Evolutionary conservation across 35 echinoderm and acorn worm species (phyloP), one percentile per base, ranked within the genome.

Genomic region (Apostichopus californicus): DNA sequence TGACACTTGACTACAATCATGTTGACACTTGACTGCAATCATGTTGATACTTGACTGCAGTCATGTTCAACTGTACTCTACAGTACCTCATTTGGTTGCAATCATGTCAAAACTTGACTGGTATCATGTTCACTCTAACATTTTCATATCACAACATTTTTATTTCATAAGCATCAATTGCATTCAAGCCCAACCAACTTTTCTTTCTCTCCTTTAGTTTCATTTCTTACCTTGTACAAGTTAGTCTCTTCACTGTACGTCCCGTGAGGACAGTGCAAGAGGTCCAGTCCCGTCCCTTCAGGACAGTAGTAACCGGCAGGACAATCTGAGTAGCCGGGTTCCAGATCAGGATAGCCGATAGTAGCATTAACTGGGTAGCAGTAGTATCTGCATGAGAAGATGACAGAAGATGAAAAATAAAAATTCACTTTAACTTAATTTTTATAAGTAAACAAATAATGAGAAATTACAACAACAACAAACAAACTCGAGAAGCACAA

Each of bases 311-410:
- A 98, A 7, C 97, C 97, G 15, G 79, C 82, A 3, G 97, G 97
- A 68, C 97, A 98, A 84, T 98, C 97, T 5, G 86, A 95, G 78
- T 96, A 94, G 6, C 97, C 97, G 23, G 97, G 91, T 61, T 98
- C 20, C 1, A 96, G 95, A 64, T 98, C 93, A 8, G 95, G 95
- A n/a, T 96, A 92, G 23, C 97, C 92, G 1, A 98, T 55, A 1
- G 97, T 96, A 91, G 94, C 95, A 92, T 96, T 98, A 68, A 96
- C 97, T 60, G 97, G 97, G 6, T 96, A 66, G 57, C 97, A 98
- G 89, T 98, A 98, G 70, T 78, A 94, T 9, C 93, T 96, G 80
- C 1, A 84, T 86, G 20, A 56, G 55, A 20, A 11, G 18, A 68
- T 68, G 64, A 68, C 1, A 18, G 64, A 0, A 68, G 34, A 46